A percentile compares a stretch with the other conserved stretches of the same genome.
phyloP scores from a whole-genome alignment of 1,140 invertebrate species.

The Globodera rostochiensis region DNA sequence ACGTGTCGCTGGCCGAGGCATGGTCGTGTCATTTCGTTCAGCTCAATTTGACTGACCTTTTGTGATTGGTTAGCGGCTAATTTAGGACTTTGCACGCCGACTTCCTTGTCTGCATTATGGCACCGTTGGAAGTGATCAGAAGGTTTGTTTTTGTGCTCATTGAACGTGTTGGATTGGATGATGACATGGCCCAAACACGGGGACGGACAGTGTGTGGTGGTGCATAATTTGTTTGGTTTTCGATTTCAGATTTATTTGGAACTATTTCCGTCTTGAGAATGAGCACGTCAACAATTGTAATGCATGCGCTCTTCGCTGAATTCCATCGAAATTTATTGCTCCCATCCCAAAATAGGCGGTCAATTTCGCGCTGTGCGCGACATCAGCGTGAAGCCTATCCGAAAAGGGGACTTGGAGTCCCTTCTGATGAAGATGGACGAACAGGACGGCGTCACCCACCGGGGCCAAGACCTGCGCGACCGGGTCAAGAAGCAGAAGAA shows the following conservation, averaged over 20 bases:
- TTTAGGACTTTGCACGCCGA: constrained; percentile 75
- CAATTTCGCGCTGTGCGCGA: constrained; percentile 97
- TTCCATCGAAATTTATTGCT: background rate
- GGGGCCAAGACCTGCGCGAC: constrained; percentile 61
- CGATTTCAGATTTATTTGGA: constrained; percentile 86
- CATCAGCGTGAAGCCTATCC: constrained; percentile 91
- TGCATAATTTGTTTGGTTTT: constrained; percentile 59
- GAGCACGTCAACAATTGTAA: constrained; percentile 97
- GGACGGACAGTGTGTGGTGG: too few species aligned
- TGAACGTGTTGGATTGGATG: too few species aligned
- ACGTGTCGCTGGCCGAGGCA: constrained; percentile 83
- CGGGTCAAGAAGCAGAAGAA: constrained; percentile 65
- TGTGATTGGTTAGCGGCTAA: background rate
- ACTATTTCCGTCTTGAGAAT: constrained; percentile 98
- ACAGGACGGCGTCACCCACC: constrained; percentile 62
- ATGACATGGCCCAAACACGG: too few species aligned
- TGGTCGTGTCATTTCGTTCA: constrained; percentile 59
- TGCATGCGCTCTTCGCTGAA: constrained; percentile 68
- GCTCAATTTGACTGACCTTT: background rate
- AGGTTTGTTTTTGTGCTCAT: constrained; percentile 43
- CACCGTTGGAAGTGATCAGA: constrained; percentile 92
- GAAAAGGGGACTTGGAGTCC: constrained; percentile 60
- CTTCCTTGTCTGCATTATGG: constrained; percentile 83
- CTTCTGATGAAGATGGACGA: constrained; percentile 60
- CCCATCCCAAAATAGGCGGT: constrained; percentile 15